Evolutionary conservation across 1,140 invertebrate genomes (phyloP).

Genomic region (Drosophila navojoa): DNA sequence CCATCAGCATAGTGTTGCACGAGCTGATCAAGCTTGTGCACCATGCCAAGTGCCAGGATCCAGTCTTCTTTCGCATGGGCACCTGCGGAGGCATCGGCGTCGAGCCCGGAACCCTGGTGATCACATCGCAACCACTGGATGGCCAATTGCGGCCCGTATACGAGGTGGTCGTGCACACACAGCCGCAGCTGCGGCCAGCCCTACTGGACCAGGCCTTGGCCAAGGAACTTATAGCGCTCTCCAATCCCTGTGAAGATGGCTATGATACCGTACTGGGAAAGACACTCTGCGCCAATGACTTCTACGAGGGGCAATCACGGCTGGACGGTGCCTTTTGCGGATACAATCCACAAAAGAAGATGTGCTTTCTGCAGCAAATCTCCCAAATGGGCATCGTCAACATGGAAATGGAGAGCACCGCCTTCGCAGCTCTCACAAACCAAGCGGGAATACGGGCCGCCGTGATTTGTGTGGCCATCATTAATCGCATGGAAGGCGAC

Average conservation of each 20-base stretch:
- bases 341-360: conserved; percentile 93
- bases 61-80: conserved; percentile 90
- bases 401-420: conserved; percentile 97
- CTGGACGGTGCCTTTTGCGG: conserved; percentile 98
- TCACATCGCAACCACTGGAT: conserved; percentile 88
- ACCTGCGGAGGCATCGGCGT: conserved; percentile 91
- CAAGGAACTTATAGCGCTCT: conserved; percentile 89
- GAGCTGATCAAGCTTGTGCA: conserved; percentile 92
- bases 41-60: conserved; percentile 88
- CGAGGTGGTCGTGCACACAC: conserved; percentile 85
- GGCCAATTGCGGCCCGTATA: conserved; percentile 86
- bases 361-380: conserved; percentile 91
- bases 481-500: conserved; percentile 96
- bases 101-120: conserved; percentile 88
- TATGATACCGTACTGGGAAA: conserved; percentile 93
- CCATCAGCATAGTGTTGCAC: conserved; percentile 90
- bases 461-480: conserved; percentile 94
- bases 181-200: conserved; percentile 85
- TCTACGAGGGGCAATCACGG: conserved; percentile 92
- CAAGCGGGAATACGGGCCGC: conserved; percentile 93
- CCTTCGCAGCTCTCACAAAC: conserved; percentile 95
- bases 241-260: conserved; percentile 86
- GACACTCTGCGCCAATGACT: conserved; percentile 97
- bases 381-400: conserved; percentile 93
- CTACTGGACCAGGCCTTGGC: conserved; percentile 91